phyloP scores from a whole-genome alignment of 2,888 invertebrate species.

The Psylliodes chrysocephalus region DNA sequence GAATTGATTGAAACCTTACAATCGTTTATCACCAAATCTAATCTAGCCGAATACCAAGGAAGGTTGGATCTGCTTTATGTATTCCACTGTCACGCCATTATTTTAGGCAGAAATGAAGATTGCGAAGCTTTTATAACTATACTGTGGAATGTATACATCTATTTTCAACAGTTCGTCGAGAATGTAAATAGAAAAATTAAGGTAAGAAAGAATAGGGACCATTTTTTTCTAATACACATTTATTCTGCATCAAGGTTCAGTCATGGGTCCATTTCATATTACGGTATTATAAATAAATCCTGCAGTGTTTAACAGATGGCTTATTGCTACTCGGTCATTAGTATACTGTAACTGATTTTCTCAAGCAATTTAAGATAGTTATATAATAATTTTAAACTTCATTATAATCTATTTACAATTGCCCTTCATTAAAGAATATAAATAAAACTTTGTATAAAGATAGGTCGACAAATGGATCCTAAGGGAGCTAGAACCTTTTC shows the following conservation, averaged over 20 bases:
- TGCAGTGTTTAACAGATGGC: too few relatives aligned
- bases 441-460: too few relatives aligned
- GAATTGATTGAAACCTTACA: conserved; percentile 73
- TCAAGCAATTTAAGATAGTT: too few relatives aligned
- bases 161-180: conserved; percentile 82
- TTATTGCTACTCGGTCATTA: too few relatives aligned
- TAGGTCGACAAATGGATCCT: too few relatives aligned
- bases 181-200: conserved; percentile 75
- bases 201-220: conserved; percentile 59
- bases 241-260: background rate
- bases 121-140: conserved; percentile 71
- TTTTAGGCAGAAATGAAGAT: conserved; percentile 61
- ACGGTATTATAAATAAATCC: too few relatives aligned
- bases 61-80: conserved; percentile 81
- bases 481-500: too few relatives aligned
- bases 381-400: too few relatives aligned
- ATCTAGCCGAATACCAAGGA: conserved; percentile 84
- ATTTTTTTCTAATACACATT: background rate
- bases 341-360: too few relatives aligned
- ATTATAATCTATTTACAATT: too few relatives aligned
- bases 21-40: conserved; percentile 84
- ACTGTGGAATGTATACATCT: conserved; percentile 84
- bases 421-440: too few relatives aligned
- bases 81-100: conserved; percentile 83
- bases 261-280: too few relatives aligned